Evolutionary conservation across 2,888 invertebrate genomes (phyloP).

Genomic region (Apamea sordens): DNA sequence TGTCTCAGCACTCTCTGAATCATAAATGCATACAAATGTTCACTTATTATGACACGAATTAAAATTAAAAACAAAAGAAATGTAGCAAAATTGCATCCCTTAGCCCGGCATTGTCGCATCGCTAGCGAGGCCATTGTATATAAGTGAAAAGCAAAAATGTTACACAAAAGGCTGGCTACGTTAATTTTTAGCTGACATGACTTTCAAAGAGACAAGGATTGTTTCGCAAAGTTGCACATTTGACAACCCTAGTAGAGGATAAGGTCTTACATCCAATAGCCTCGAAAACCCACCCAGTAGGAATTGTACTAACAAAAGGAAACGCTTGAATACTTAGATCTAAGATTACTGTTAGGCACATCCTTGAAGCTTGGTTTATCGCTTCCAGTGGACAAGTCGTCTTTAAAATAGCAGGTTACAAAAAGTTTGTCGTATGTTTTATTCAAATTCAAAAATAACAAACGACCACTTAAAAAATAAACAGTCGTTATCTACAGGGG

Average conservation of each 20-base stretch:
- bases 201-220: slow-evolving; percentile 50
- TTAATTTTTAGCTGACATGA: slow-evolving; percentile 49
- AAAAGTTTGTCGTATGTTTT: slow-evolving; percentile 30
- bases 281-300: slow-evolving; percentile 72
- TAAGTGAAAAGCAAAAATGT: slow-evolving; percentile 61
- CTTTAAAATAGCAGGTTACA: slow-evolving; percentile 46
- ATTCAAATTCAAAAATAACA: slow-evolving; percentile 47
- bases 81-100: slow-evolving; percentile 42
- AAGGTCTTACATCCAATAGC: slow-evolving; percentile 75
- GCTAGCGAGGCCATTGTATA: slow-evolving; percentile 42
- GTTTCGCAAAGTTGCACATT: slow-evolving; percentile 46
- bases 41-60: slow-evolving; percentile 54
- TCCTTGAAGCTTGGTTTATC: slow-evolving; percentile 57
- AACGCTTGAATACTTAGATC: slow-evolving; percentile 68
- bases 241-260: slow-evolving; percentile 62
- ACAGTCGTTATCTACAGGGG: slow-evolving; percentile 1
- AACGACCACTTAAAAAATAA: slow-evolving; percentile 10
- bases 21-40: slow-evolving; percentile 50
- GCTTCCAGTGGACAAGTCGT: slow-evolving; percentile 40
- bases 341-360: slow-evolving; percentile 57
- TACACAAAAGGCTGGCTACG: slow-evolving; percentile 50
- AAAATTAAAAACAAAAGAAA: slow-evolving; percentile 54
- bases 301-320: slow-evolving; percentile 69
- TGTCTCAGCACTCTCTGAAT: slow-evolving; percentile 27
- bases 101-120: slow-evolving; percentile 43